A percentile compares a stretch with the other conserved stretches of the same genome.
Evolutionary conservation across 1,140 invertebrate species (phyloP).

Genomic region (Nephila pilipes): DNA sequence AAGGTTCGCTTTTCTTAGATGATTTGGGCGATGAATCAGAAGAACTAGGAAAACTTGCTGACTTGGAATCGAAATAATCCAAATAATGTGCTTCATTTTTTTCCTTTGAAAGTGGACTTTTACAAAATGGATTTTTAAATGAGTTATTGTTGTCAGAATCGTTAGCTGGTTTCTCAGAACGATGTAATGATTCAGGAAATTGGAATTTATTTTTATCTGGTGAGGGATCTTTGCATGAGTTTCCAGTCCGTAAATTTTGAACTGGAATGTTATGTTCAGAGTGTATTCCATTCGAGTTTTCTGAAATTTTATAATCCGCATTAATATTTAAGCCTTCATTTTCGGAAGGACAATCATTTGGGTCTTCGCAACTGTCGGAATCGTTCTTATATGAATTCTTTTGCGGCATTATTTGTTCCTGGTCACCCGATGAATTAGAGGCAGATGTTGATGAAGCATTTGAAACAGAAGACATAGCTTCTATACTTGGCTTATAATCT

Average conservation of each 20-base stretch:
- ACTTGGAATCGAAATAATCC: neutral
- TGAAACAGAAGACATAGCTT: neutral
- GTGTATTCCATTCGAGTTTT: neutral
- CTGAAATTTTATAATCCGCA: neutral
- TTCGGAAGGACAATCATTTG: neutral
- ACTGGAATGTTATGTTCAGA: constrained; percentile 8
- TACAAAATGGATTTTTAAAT: constrained; percentile 10
- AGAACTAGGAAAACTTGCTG: neutral
- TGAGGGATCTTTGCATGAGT: neutral
- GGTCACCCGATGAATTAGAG: neutral
- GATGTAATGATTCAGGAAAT: neutral
- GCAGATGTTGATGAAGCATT: neutral
- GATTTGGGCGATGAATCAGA: constrained; percentile 1
- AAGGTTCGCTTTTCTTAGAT: constrained; percentile 23
- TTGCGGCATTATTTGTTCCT: neutral
- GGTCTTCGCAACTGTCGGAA: neutral
- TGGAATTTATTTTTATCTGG: neutral
- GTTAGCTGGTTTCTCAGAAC: neutral
- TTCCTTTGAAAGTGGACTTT: neutral
- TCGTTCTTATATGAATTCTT: neutral
- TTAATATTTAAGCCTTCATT: neutral
- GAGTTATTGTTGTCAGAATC: constrained; percentile 44
- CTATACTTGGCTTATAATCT: neutral
- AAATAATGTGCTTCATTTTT: neutral
- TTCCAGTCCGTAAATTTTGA: neutral